Evolutionary conservation across 2,797 vertebrate genomes (phyloP).

Genomic region (Oreochromis mossambicus): DNA sequence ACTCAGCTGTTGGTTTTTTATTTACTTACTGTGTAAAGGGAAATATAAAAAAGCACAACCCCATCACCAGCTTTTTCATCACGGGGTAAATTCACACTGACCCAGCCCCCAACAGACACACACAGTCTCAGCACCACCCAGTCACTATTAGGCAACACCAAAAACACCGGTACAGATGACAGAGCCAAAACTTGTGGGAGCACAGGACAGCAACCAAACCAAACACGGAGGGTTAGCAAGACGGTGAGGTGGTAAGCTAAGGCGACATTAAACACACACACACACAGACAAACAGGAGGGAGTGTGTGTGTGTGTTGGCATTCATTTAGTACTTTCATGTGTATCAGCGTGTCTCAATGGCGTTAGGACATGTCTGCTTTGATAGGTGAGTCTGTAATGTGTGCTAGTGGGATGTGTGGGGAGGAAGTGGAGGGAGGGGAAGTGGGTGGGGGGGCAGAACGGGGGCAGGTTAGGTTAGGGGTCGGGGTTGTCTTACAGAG

Average conservation of each 20-base stretch:
- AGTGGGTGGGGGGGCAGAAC: not conserved
- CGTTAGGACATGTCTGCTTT: not conserved
- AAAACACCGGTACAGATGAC: constrained; percentile 14
- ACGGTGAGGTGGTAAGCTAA: constrained; percentile 36
- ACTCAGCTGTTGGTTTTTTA: not conserved
- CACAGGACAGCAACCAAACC: constrained; percentile 36
- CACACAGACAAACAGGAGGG: constrained; percentile 25
- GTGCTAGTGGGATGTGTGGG: constrained; percentile 4
- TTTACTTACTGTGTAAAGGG: not conserved
- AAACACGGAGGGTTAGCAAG: constrained; percentile 21
- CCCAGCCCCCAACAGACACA: not conserved
- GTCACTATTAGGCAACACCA: constrained; percentile 3
- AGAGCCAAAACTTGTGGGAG: constrained; percentile 4
- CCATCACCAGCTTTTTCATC: constrained; percentile 24
- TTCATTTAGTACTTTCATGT: not conserved
- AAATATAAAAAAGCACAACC: not conserved
- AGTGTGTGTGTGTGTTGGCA: not conserved
- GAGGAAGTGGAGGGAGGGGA: not conserved
- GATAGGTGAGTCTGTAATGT: not conserved
- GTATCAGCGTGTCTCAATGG: not conserved
- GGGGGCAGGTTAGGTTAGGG: not conserved
- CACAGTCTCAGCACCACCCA: not conserved
- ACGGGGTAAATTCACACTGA: not conserved
- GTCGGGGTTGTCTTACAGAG: constrained; percentile 74
- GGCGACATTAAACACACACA: constrained; percentile 30